Evolutionary conservation across 1,140 invertebrate species (phyloP), one percentile per base, ranked within the genome.

Genomic region (Calosoma granatense): DNA sequence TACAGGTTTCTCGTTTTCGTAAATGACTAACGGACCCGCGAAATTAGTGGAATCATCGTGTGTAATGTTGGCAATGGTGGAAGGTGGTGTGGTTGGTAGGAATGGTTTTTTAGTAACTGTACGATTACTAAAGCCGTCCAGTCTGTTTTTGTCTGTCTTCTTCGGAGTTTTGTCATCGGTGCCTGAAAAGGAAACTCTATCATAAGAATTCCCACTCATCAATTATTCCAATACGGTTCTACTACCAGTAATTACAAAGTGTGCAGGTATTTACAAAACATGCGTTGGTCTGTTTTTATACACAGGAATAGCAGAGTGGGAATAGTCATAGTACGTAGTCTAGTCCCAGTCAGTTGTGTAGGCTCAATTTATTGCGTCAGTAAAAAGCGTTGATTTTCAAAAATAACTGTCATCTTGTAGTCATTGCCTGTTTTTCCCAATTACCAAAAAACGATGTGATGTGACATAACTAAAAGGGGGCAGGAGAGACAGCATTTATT

Each of bases 21-120:
- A 47, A 12, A 47, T 47, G 9, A 47, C 9, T 12, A 47, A 17
- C 3, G 41, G 41, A 9, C 41, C 41, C 3, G 6, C 41, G 15
- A 47, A 47, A 47, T 47, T 17, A 17, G 9, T 11, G 6, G 26
- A 9, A 17, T 47, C 41, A 12, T 9, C 9, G 17, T 47, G 9
- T 12, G 41, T 47, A 4, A 47, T 47, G 4, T 9, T 47, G 4
- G 41, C 15, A 14, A 30, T 14, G n/a, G n/a, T n/a, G 4, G 41
- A 12, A 4, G 17, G 3, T 11, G 41, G 9, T 6, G 41, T 47
- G 6, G 41, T 47, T 47, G 41, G 41, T 47, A 47, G 4, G 3
- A 47, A 4, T 11, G 41, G 17, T 47, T 47, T 47, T 47, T 47
- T 47, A 47, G 41, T 47, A 17, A 47, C 15, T 47, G 41, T 47